These are phyloP conservation scores for Xestobium rufovillosum DNA, from an alignment of 2,888 invertebrate genomes.

Conservation along the genomic window DNA sequence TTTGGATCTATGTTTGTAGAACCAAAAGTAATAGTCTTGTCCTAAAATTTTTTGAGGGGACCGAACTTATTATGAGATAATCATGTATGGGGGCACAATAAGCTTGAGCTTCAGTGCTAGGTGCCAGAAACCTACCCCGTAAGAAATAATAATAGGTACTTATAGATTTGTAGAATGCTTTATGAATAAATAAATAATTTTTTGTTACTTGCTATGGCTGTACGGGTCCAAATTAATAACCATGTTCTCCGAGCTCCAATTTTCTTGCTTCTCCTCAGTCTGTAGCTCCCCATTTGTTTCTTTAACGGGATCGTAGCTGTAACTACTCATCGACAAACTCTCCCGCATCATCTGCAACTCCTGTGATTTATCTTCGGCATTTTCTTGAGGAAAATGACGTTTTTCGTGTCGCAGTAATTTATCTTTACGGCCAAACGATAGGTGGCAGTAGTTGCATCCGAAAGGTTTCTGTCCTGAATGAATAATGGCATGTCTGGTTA, in stretches of 20 bases:
- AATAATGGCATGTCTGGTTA: constrained; percentile 58
- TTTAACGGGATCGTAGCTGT: constrained; percentile 23
- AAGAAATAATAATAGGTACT: no score
- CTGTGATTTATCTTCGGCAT: constrained; percentile 33
- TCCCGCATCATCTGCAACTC: constrained; percentile 36
- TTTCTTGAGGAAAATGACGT: constrained; percentile 47
- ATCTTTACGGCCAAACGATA: constrained; percentile 61
- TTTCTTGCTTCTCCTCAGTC: constrained; percentile 32
- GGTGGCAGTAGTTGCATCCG: constrained; percentile 57
- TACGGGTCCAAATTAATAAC: constrained; percentile 56
- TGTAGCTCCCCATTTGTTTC: constrained; percentile 12
- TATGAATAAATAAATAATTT: no score
- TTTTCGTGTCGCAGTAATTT: constrained; percentile 61
- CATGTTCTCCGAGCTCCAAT: constrained; percentile 45
- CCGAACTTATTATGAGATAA: no score
- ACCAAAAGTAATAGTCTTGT: no score
- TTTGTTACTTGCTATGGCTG: constrained; percentile 39
- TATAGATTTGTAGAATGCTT: no score
- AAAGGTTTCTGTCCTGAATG: constrained; percentile 61
- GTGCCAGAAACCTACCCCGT: no score
- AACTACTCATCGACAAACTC: constrained; percentile 30
- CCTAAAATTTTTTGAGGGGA: no score
- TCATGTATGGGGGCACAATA: no score
- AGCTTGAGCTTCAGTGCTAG: no score
- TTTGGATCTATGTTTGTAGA: no score